phyloP scores from a whole-genome alignment of 2,113 vertebrate species.

The Microtus oregoni region DNA sequence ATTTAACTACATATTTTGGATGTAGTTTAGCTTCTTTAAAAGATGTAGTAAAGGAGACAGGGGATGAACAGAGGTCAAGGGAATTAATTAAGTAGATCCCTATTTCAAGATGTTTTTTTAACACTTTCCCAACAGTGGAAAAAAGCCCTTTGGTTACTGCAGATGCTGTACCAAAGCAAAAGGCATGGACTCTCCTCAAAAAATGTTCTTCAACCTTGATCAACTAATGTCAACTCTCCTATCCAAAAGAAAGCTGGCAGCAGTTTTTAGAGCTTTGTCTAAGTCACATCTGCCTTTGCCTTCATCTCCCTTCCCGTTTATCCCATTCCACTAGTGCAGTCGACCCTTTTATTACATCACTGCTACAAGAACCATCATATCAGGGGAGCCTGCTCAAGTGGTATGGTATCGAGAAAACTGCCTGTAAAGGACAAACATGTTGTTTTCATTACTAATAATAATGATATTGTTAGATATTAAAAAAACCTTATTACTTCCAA shows the following conservation, averaged over 20 bases:
- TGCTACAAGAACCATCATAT: background rate
- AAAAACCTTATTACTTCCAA: background rate
- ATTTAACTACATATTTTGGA: background rate
- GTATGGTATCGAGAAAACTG: background rate
- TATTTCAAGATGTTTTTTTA: background rate
- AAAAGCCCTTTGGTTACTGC: rapidly evolving
- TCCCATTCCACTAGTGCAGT: background rate
- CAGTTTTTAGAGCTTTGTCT: background rate
- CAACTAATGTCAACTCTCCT: too few species aligned
- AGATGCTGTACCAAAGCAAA: background rate
- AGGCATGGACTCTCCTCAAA: background rate
- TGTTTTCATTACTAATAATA: background rate
- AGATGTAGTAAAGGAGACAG: background rate
- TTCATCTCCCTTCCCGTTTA: background rate
- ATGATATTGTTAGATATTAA: background rate
- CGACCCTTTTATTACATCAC: background rate
- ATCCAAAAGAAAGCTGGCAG: background rate
- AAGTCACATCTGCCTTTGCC: background rate
- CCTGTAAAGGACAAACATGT: background rate
- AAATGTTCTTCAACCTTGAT: background rate
- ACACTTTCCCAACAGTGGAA: background rate
- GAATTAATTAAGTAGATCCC: background rate
- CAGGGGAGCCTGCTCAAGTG: background rate
- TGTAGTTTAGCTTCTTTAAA: background rate
- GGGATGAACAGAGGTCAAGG: background rate